Base-by-base conservation (phyloP, 1,140 invertebrate genomes). In the Dreissena polymorpha region DNA sequence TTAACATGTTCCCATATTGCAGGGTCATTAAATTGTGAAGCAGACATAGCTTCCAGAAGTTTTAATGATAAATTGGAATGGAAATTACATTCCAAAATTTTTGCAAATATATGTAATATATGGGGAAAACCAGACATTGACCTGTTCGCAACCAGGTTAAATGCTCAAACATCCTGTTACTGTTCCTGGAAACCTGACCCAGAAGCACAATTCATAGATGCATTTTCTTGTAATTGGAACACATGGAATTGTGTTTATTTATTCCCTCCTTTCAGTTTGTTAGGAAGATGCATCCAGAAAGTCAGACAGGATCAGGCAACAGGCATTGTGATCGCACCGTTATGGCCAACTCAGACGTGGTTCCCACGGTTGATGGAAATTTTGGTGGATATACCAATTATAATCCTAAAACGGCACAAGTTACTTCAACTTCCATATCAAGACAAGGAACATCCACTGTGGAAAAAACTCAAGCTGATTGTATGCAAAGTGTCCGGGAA, bases 221-320 rank as follows among this genome's bases (percentile, higher is more conserved):
- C 85, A 14, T 83, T 86, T 67, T 60, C 55, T 5, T 10, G 77
- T 21, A 14, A 10, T 21, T 84, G 67, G 80, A n/a, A 13, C 0
- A 29, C 71, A 39, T 39, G 2, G 27, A 29, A 25, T 27, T 76
- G 63, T 10, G 74, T 51, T 23, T 86, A 89, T 83, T 51, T 74
- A 29, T 86, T 89, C 76, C 75, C 82, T 5, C 86, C 86, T 65
- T 88, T 88, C 76, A 83, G 71, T 71, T 13, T 86, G 49, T 74
- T 86, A 27, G 55, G 65, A 5, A 29, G 64, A 69, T 70, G 74
- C 49, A 16, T 87, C n/a, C 53, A 73, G 51, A 87, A 88, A 57
- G 67, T 86, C n/a, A 21, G 29, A 50, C n/a, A 73, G 21, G 83
- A 88, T 21, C 27, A 63, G 27, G 70, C 78, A 21, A 53, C 39